Conservation (phyloP, 1,140 invertebrate species). For the Mactra quadrangularis region DNA sequence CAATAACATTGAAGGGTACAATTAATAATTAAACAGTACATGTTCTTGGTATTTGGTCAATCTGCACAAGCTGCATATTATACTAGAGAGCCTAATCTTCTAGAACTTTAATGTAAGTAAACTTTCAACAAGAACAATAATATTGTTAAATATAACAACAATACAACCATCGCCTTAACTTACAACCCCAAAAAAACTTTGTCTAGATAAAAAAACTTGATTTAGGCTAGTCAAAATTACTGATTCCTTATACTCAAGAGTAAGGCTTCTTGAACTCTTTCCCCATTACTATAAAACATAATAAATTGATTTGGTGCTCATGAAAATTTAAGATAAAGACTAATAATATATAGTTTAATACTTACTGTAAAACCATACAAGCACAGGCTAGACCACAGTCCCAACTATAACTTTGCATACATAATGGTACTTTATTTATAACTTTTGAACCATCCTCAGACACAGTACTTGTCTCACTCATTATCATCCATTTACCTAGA, state of each 20-base stretch:
- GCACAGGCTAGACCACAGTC: constrained; percentile 75
- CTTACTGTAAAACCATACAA: constrained; percentile 71
- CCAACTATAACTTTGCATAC: constrained; percentile 68
- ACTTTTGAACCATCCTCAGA: constrained; percentile 20
- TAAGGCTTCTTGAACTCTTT: too few species aligned
- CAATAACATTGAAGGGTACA: background rate
- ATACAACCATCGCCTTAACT: too few species aligned
- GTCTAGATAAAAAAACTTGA: too few species aligned
- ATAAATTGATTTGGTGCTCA: too few species aligned
- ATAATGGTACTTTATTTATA: constrained; percentile 48
- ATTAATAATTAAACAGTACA: background rate
- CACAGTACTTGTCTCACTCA: background rate
- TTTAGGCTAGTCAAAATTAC: too few species aligned
- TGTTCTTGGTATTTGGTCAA: background rate
- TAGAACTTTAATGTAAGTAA: background rate
- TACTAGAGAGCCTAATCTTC: background rate
- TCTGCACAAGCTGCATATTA: background rate
- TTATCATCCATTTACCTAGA: too few species aligned
- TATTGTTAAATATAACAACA: background rate
- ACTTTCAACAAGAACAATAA: background rate
- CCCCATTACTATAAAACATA: too few species aligned
- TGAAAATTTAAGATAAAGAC: too few species aligned
- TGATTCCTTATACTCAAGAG: too few species aligned
- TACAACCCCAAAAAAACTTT: too few species aligned
- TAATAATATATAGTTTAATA: too few species aligned